Percentiles rank a stretch among this genome's conserved stretches.
These are phyloP conservation scores for Ormyrus nitidulus DNA, from an alignment of 2,888 invertebrate genomes.

Conservation along the genomic window DNA sequence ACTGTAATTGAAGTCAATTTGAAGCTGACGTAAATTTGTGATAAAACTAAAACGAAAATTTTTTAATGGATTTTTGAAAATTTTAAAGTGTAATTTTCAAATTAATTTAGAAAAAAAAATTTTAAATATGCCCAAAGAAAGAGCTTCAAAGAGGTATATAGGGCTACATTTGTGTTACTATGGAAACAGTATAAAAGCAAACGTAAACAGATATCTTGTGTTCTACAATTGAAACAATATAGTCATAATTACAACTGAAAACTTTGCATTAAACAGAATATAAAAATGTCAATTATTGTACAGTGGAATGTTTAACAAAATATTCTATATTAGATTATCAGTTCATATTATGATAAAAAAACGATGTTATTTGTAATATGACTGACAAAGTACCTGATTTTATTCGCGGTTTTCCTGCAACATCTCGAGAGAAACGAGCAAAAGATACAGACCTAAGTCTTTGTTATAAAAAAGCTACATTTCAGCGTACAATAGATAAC, in stretches of 20 bases:
- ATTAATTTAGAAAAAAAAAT: background rate
- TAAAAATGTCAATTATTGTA: constrained; percentile 21
- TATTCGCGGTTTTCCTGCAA: constrained; percentile 39
- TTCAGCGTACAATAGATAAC: constrained; percentile 49
- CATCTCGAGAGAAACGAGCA: constrained; percentile 26
- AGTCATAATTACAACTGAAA: background rate
- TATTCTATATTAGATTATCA: background rate
- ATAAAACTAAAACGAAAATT: background rate
- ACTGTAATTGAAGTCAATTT: constrained; percentile 50
- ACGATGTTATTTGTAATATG: constrained; percentile 24
- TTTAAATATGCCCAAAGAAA: background rate
- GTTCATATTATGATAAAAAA: constrained; percentile 1
- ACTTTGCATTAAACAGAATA: constrained; percentile 8
- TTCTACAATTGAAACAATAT: background rate
- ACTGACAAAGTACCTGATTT: constrained; percentile 47
- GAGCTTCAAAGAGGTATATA: background rate
- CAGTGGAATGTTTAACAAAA: constrained; percentile 17
- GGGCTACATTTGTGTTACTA: constrained; percentile 40
- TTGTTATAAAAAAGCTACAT: constrained; percentile 48
- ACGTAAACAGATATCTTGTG: constrained; percentile 34
- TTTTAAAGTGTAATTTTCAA: constrained; percentile 7
- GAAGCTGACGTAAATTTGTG: constrained; percentile 43
- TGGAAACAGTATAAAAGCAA: constrained; percentile 32
- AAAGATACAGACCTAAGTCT: constrained; percentile 46
- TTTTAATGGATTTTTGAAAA: constrained; percentile 12